Evolutionary conservation across 2,888 invertebrate genomes (phyloP).

Genomic region (Boloria selene): DNA sequence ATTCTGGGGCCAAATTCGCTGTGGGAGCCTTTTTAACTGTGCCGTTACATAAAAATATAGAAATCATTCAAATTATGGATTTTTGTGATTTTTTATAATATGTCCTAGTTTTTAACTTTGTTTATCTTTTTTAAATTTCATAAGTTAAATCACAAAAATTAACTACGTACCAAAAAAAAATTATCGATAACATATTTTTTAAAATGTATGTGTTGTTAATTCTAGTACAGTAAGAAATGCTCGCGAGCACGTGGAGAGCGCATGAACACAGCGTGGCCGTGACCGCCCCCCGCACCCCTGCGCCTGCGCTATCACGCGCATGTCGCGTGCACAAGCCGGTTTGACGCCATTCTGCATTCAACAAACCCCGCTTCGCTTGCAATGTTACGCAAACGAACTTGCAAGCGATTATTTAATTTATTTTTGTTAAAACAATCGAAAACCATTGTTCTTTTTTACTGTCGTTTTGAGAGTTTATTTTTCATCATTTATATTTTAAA

Average conservation of each 20-base stretch:
- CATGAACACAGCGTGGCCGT: slow-evolving; percentile 64
- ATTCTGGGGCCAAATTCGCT: slow-evolving; percentile 50
- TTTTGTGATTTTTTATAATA: background rate
- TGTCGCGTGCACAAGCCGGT: slow-evolving; percentile 62
- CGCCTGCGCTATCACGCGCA: slow-evolving; percentile 45
- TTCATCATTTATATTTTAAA: too few relatives aligned
- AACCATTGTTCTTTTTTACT: background rate
- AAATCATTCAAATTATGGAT: too few relatives aligned
- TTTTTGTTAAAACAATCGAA: background rate
- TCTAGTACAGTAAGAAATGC: slow-evolving; percentile 57
- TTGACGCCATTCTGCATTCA: slow-evolving; percentile 35
- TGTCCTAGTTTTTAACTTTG: background rate
- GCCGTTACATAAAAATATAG: slow-evolving; percentile 1
- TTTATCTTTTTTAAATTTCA: background rate
- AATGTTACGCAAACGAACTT: slow-evolving; percentile 20
- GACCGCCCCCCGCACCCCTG: slow-evolving; percentile 29
- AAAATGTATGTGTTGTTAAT: too few relatives aligned
- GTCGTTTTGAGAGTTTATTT: too few relatives aligned
- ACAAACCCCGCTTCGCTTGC: slow-evolving; percentile 15
- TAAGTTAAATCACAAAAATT: too few relatives aligned
- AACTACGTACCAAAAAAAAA: too few relatives aligned
- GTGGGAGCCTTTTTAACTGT: slow-evolving; percentile 57
- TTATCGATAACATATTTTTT: too few relatives aligned
- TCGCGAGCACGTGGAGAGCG: slow-evolving; percentile 68
- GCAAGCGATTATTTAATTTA: slow-evolving; percentile 2